Percentiles rank a stretch among this genome's conserved stretches.
Evolutionary conservation across 1,140 invertebrate species (phyloP).

Genomic region (Euwallacea similis): DNA sequence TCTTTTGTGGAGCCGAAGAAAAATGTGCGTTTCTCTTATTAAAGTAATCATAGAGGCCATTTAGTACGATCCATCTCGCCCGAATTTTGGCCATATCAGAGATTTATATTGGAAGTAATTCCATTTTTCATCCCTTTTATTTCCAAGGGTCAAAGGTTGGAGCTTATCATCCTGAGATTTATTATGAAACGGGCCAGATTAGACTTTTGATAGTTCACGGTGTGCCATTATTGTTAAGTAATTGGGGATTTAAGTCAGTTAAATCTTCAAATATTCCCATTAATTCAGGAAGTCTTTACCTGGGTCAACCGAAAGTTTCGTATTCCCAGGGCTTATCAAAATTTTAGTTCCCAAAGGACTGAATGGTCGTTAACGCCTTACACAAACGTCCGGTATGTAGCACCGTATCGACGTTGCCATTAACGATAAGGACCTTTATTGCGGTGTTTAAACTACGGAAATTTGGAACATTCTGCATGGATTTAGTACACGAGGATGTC

Average conservation of each 20-base stretch:
- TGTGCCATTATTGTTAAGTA: conserved; percentile 19
- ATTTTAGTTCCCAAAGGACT: conserved; percentile 21
- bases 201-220: conserved; percentile 7
- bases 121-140: conserved; percentile 37
- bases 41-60: conserved; percentile 39
- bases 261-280: no score
- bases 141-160: conserved; percentile 32
- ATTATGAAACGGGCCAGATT: conserved; percentile 21
- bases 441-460: no score
- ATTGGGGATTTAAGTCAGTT: conserved; percentile 7
- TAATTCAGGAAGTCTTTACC: background rate
- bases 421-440: conserved; percentile 15
- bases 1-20: conserved; percentile 34
- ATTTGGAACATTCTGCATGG: no score
- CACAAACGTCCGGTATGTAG: conserved; percentile 14
- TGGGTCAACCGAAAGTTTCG: conserved; percentile 8
- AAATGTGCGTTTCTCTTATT: conserved; percentile 39
- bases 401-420: conserved; percentile 19
- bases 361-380: conserved; percentile 5
- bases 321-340: conserved; percentile 16
- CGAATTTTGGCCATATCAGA: conserved; percentile 37
- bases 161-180: conserved; percentile 27
- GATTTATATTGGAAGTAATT: conserved; percentile 38
- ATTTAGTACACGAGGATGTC: no score
- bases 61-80: conserved; percentile 36